phyloP scores from a whole-genome alignment of 1,140 invertebrate genomes.

The Teleogryllus occipitalis region DNA sequence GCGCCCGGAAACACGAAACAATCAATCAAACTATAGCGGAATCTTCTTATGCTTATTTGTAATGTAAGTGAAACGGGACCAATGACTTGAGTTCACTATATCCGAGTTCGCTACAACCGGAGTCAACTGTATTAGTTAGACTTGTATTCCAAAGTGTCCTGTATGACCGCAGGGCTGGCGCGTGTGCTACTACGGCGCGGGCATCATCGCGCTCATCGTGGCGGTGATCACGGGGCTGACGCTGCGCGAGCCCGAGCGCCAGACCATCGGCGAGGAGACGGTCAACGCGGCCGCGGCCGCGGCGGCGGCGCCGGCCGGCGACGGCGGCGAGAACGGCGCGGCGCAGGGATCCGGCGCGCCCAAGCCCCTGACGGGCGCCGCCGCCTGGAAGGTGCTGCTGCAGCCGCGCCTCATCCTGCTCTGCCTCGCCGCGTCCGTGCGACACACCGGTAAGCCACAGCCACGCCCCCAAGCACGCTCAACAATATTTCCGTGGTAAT shows the following conservation, averaged over 20 bases:
- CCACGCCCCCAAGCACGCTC: too few species aligned
- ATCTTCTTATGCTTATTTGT: too few species aligned
- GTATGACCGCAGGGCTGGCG: slow-evolving; percentile 64
- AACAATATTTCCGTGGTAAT: too few species aligned
- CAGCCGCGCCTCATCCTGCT: slow-evolving; percentile 72
- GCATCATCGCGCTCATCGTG: slow-evolving; percentile 68
- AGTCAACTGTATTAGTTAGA: too few species aligned
- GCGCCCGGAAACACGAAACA: too few species aligned
- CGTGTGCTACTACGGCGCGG: slow-evolving; percentile 74
- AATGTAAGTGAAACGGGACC: too few species aligned
- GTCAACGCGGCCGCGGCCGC: neutral
- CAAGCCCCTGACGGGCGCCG: slow-evolving; percentile 37
- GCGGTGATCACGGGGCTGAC: slow-evolving; percentile 64
- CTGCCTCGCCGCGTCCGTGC: slow-evolving; percentile 77
- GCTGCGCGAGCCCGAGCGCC: slow-evolving; percentile 66
- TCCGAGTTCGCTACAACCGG: too few species aligned
- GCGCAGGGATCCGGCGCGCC: neutral
- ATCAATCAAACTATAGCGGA: too few species aligned
- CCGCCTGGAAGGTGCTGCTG: slow-evolving; percentile 61
- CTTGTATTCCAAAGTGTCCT: too few species aligned
- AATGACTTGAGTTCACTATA: too few species aligned
- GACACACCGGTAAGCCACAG: slow-evolving; percentile 65
- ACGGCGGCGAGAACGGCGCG: neutral
- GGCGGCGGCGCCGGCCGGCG: neutral
- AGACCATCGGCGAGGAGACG: slow-evolving; percentile 52